Evolutionary conservation across 2,888 invertebrate species (phyloP).

Genomic region (Megaustenia siamemsis): DNA sequence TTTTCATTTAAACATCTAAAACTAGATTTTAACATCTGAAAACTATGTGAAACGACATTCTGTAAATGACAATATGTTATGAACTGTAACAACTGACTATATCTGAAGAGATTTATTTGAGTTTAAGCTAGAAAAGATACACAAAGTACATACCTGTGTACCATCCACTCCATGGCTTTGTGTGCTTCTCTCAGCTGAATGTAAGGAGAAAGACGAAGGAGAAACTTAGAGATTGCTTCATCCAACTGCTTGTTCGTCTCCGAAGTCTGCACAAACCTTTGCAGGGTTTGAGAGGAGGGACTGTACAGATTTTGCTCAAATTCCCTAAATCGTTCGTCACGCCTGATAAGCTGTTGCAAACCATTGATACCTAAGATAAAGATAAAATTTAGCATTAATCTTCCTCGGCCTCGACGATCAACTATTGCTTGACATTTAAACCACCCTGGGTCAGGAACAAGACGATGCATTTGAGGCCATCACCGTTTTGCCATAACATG

Average conservation of each 20-base stretch:
- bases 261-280: constrained; percentile 87
- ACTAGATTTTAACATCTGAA: too few relatives aligned
- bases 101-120: neutral
- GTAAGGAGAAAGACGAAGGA: constrained; percentile 91
- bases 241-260: constrained; percentile 89
- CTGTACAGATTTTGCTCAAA: constrained; percentile 90
- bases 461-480: too few relatives aligned
- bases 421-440: too few relatives aligned
- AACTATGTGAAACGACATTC: too few relatives aligned
- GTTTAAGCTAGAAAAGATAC: neutral
- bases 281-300: constrained; percentile 87
- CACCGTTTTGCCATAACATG: too few relatives aligned
- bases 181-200: constrained; percentile 91
- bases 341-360: constrained; percentile 88
- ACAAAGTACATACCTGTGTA: constrained; percentile 83
- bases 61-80: too few relatives aligned
- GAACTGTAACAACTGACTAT: neutral
- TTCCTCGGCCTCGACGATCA: too few relatives aligned
- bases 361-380: constrained; percentile 85
- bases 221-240: constrained; percentile 87
- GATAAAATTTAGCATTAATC: too few relatives aligned
- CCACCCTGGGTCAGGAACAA: too few relatives aligned
- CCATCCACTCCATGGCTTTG: constrained; percentile 96
- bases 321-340: constrained; percentile 87
- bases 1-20: too few relatives aligned